Conservation (phyloP, 2,888 invertebrate genomes). For the Eupelmus urozonus region DNA sequence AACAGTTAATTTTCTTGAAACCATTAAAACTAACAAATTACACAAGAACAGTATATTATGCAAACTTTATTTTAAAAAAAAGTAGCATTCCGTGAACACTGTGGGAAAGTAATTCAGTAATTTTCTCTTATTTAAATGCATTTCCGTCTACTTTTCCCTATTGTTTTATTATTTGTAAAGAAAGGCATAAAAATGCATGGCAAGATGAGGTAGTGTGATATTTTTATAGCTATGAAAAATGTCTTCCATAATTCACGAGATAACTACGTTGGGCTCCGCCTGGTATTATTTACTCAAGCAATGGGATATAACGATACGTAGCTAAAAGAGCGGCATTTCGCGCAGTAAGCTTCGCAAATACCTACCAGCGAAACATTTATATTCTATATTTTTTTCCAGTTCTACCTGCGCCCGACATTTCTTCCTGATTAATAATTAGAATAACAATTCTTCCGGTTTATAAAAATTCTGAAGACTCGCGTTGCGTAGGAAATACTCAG, state of each 20-base stretch:
- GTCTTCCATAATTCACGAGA: slow-evolving; percentile 69
- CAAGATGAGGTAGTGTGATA: slow-evolving; percentile 41
- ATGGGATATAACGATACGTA: slow-evolving; percentile 61
- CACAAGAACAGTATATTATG: too few species aligned
- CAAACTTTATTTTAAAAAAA: too few species aligned
- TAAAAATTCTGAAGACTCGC: background rate
- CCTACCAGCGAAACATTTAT: slow-evolving; percentile 22
- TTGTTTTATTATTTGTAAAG: slow-evolving; percentile 27
- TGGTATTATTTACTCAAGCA: slow-evolving; percentile 67
- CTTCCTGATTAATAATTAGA: slow-evolving; percentile 27
- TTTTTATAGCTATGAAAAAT: slow-evolving; percentile 65
- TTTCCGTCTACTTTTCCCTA: slow-evolving; percentile 1
- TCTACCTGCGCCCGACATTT: background rate
- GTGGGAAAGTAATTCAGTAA: too few species aligned
- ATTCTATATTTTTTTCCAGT: background rate
- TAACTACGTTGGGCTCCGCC: slow-evolving; percentile 67
- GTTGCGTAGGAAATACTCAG: too few species aligned
- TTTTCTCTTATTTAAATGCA: too few species aligned
- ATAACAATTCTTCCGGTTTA: background rate
- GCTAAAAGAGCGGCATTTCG: slow-evolving; percentile 53
- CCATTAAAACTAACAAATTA: too few species aligned
- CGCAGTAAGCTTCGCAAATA: slow-evolving; percentile 39
- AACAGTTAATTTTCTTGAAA: too few species aligned
- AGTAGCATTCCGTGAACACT: too few species aligned
- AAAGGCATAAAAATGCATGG: slow-evolving; percentile 47